A percentile compares a stretch with the other conserved stretches of the same genome.
phyloP scores from a whole-genome alignment of 2,113 vertebrate genomes.

The Callocephalon fimbriatum region DNA sequence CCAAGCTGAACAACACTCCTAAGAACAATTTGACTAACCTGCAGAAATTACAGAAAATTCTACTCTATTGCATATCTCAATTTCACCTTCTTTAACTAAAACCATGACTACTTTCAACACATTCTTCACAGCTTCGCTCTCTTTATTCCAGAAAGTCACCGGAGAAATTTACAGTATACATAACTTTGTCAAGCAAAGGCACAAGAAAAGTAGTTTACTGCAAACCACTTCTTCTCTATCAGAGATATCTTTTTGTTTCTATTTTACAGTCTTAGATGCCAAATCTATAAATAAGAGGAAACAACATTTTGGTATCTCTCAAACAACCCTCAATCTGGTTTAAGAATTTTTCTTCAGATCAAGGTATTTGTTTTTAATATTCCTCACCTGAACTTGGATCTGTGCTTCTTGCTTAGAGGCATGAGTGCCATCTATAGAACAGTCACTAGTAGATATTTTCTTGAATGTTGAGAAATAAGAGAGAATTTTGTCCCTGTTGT shows the following conservation, averaged over 20 bases:
- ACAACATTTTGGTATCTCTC: neutral
- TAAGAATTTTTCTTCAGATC: neutral
- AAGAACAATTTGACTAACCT: neutral
- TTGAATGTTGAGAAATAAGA: neutral
- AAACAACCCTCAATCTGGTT: neutral
- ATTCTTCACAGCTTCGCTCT: neutral
- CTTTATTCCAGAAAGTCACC: neutral
- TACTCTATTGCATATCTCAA: neutral
- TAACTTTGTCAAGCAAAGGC: neutral
- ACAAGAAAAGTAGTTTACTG: neutral
- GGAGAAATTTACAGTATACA: neutral
- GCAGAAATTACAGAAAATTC: neutral
- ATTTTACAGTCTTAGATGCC: neutral
- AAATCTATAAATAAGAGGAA: neutral
- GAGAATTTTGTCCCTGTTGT: neutral
- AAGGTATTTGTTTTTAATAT: neutral
- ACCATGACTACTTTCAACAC: neutral
- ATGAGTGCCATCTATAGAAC: constrained; percentile 73
- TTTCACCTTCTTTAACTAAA: neutral
- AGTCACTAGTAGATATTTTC: constrained; percentile 3
- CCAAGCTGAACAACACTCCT: neutral
- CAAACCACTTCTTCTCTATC: neutral
- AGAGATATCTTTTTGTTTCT: neutral
- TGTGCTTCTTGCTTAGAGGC: constrained; percentile 40
- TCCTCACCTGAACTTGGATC: neutral